These are phyloP conservation scores for Mimachlamys varia DNA, from an alignment of 2,888 invertebrate species.

Conservation along the genomic window DNA sequence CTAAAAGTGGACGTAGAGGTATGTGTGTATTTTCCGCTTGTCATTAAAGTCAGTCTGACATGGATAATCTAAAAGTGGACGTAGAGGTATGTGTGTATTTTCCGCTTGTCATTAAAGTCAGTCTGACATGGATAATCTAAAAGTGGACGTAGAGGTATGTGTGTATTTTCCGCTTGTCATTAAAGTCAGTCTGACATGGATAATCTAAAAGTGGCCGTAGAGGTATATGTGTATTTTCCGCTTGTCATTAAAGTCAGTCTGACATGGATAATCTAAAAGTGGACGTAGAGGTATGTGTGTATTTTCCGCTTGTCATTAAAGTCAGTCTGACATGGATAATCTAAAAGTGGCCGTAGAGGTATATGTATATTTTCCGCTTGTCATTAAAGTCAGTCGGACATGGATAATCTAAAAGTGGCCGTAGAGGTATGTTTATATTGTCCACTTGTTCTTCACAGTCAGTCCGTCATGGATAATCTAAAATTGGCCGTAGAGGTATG, in stretches of 20 bases:
- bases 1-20: constrained; percentile 78
- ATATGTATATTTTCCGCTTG: too few species aligned
- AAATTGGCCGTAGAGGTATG: constrained; percentile 78
- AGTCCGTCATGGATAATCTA: constrained; percentile 72
- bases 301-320: too few species aligned
- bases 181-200: constrained; percentile 72
- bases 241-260: constrained; percentile 63
- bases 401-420: constrained; percentile 76
- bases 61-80: constrained; percentile 76
- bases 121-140: constrained; percentile 74
- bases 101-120: constrained; percentile 65
- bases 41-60: constrained; percentile 66
- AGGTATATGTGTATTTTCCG: too few species aligned
- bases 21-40: too few species aligned
- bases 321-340: constrained; percentile 73
- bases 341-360: constrained; percentile 78
- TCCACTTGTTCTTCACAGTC: constrained; percentile 65
- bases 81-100: too few species aligned
- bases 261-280: constrained; percentile 76
- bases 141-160: constrained; percentile 78
- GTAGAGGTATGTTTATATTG: constrained; percentile 74
- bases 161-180: too few species aligned
- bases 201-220: constrained; percentile 76
- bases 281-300: constrained; percentile 79
- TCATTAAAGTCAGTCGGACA: constrained; percentile 66